A percentile compares a stretch with the other conserved stretches of the same genome.
Conservation (phyloP, 2,113 vertebrate species). For the Melospiza melodia region DNA sequence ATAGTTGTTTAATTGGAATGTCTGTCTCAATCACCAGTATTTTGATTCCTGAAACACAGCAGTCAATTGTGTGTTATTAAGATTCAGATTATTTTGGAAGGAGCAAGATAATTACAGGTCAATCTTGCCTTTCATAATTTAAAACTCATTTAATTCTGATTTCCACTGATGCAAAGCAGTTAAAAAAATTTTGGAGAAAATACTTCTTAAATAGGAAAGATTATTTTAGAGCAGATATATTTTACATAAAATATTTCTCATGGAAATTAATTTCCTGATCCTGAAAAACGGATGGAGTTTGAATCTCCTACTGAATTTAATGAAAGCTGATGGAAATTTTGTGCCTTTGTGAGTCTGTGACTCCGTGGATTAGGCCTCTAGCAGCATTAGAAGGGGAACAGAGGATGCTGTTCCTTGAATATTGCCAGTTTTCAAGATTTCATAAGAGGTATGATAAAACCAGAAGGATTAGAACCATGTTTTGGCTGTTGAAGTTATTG, state of each 20-base stretch:
- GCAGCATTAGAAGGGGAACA: neutral
- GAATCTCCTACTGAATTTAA: neutral
- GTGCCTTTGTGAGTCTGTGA: neutral
- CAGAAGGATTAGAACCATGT: neutral
- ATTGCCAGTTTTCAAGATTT: neutral
- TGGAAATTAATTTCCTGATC: neutral
- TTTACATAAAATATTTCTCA: neutral
- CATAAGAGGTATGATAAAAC: neutral
- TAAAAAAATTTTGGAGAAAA: neutral
- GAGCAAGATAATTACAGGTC: neutral
- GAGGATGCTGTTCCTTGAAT: neutral
- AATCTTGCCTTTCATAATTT: neutral
- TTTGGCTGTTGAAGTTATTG: neutral
- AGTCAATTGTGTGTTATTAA: neutral
- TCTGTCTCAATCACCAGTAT: neutral
- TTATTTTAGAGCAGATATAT: neutral
- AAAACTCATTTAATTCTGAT: neutral
- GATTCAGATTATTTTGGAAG: constrained; percentile 18
- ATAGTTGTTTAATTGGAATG: neutral
- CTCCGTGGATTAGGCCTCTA: neutral
- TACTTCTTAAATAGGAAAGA: neutral
- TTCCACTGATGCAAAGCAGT: neutral
- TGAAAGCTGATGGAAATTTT: neutral
- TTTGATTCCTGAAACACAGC: constrained; percentile 12
- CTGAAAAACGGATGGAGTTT: neutral